Conservation (phyloP, 1,140 invertebrate species). For the Drosophila kepulauana region DNA sequence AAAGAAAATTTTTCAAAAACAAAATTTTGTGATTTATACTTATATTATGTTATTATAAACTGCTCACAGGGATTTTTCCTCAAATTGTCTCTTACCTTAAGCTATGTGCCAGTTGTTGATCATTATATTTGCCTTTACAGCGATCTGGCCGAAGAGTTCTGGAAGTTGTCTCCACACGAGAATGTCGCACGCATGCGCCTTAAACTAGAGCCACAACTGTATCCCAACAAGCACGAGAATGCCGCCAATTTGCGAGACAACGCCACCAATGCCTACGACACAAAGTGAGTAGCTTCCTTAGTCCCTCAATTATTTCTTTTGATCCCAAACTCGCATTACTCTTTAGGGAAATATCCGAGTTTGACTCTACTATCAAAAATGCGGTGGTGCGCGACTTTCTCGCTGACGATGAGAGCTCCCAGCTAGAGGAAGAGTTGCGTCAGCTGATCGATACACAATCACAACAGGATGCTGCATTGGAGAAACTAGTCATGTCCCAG, state of each 20-base stretch:
- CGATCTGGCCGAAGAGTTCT: slow-evolving; percentile 79
- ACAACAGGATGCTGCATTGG: slow-evolving; percentile 82
- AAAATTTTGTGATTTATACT: slow-evolving; percentile 1
- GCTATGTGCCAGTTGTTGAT: background rate
- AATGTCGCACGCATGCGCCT: slow-evolving; percentile 89
- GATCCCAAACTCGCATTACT: too few species aligned
- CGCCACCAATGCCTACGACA: slow-evolving; percentile 78
- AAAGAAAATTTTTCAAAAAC: slow-evolving; percentile 53
- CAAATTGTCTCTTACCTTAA: background rate
- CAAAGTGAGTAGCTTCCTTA: slow-evolving; percentile 61
- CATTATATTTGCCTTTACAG: slow-evolving; percentile 58
- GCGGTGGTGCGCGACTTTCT: slow-evolving; percentile 81
- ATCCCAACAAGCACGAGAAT: slow-evolving; percentile 87
- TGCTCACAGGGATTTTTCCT: background rate
- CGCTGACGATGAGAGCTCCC: slow-evolving; percentile 77
- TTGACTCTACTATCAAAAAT: slow-evolving; percentile 82
- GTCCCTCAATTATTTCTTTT: too few species aligned
- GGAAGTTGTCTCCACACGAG: slow-evolving; percentile 88
- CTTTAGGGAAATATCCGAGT: slow-evolving; percentile 77
- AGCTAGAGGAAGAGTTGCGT: slow-evolving; percentile 79
- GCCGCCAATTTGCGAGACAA: slow-evolving; percentile 89
- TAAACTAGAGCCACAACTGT: slow-evolving; percentile 87
- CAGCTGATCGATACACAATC: slow-evolving; percentile 73
- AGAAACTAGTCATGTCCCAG: slow-evolving; percentile 88
- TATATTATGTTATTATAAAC: too few species aligned